These are phyloP conservation scores for Falco novaeseelandiae DNA, from an alignment of 2,797 vertebrate species.

Conservation along the genomic window DNA sequence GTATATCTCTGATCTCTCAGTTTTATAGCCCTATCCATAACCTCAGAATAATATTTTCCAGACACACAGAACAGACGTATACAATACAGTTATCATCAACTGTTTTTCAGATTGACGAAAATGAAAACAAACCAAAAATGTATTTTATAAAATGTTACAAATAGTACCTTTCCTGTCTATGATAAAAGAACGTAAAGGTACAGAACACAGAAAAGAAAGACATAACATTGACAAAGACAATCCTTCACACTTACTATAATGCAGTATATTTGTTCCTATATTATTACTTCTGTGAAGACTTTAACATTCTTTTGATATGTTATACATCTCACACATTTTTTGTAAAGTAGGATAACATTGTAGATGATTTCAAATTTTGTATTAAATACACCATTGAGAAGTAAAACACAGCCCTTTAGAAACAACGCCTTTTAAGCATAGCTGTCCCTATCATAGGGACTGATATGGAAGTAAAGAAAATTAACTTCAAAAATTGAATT, in stretches of 20 bases:
- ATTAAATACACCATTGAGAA: not conserved
- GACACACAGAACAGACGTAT: not conserved
- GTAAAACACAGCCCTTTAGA: not conserved
- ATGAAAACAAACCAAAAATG: not conserved
- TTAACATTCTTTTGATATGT: not conserved
- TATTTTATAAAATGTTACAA: not conserved
- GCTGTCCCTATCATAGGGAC: not conserved
- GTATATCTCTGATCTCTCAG: slow-evolving; percentile 16
- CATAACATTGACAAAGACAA: not conserved
- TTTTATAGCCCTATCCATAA: slow-evolving; percentile 17
- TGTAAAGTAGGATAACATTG: not conserved
- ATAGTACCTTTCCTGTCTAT: not conserved
- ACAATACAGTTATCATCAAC: slow-evolving; percentile 12
- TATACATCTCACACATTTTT: not conserved
- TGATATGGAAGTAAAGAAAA: not conserved
- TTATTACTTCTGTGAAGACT: not conserved
- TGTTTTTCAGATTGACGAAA: slow-evolving; percentile 43
- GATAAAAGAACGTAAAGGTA: not conserved
- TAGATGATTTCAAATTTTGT: not conserved
- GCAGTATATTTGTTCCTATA: not conserved
- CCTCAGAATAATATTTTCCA: slow-evolving; percentile 50
- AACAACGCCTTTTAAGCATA: not conserved
- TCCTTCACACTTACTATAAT: not conserved
- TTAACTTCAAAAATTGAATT: not conserved
- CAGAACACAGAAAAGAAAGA: not conserved